Conservation (phyloP, 2,888 invertebrate species). For the Cosmia pyralina region DNA sequence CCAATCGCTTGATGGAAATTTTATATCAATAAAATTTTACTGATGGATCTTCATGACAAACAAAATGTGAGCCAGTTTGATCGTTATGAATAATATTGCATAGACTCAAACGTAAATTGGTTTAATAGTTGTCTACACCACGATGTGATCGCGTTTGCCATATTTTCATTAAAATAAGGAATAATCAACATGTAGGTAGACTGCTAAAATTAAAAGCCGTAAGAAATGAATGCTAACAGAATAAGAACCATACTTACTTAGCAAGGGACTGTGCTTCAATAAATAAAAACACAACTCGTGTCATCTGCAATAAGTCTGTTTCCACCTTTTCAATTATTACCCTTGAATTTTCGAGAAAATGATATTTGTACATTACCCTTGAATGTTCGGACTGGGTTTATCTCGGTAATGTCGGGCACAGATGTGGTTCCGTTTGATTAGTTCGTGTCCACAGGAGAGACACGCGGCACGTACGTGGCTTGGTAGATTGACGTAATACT, state of each 20-base stretch:
- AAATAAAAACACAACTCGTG: background rate
- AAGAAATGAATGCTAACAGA: background rate
- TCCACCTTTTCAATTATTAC: background rate
- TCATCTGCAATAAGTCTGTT: constrained; percentile 7
- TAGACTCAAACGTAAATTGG: too few species aligned
- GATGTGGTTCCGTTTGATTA: constrained; percentile 41
- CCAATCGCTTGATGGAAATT: background rate
- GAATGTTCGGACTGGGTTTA: constrained; percentile 8
- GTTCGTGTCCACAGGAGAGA: constrained; percentile 17
- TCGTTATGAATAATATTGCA: background rate
- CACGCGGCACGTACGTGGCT: constrained; percentile 7
- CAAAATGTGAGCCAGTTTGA: background rate
- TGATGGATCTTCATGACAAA: background rate
- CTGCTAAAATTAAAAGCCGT: background rate
- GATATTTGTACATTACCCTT: constrained; percentile 36
- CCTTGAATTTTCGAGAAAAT: constrained; percentile 36
- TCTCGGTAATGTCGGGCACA: constrained; percentile 12
- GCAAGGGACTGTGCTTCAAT: background rate
- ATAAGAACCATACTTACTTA: background rate
- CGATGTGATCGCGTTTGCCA: too few species aligned
- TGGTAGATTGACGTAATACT: constrained; percentile 1
- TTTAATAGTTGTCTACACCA: too few species aligned
- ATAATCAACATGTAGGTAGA: too few species aligned
- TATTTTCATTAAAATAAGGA: background rate
- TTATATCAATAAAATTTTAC: background rate